These are phyloP conservation scores for Cerastis rubricosa DNA, from an alignment of 2,888 invertebrate species.

Conservation along the genomic window DNA sequence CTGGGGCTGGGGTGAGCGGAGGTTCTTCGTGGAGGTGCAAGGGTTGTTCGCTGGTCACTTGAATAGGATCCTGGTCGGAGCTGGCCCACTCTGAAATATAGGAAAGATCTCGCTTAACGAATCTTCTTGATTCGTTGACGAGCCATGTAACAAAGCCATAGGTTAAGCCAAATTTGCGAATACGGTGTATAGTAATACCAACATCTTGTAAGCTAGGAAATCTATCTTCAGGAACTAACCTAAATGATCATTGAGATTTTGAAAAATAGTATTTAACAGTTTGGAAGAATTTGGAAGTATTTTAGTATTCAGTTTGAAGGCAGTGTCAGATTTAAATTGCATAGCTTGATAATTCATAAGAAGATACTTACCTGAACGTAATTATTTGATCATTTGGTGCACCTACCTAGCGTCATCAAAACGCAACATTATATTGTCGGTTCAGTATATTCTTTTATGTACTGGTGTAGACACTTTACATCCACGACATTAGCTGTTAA, in stretches of 20 bases:
- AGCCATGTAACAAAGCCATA: conserved; percentile 68
- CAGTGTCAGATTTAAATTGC: conserved; percentile 10
- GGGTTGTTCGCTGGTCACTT: conserved; percentile 70
- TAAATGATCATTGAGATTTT: not conserved
- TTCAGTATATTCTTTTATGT: not conserved
- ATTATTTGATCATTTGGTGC: conserved; percentile 19
- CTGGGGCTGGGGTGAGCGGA: conserved; percentile 65
- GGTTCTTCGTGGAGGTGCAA: conserved; percentile 67
- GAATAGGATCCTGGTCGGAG: conserved; percentile 68
- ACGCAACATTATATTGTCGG: not conserved
- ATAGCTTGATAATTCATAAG: conserved; percentile 6
- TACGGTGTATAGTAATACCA: not conserved
- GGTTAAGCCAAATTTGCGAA: conserved; percentile 29
- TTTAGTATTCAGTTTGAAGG: not conserved
- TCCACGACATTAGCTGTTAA: not conserved
- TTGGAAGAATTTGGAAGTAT: not conserved
- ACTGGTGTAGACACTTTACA: not conserved
- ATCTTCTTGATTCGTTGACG: conserved; percentile 75
- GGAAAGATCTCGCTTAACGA: conserved; percentile 81
- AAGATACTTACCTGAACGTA: conserved; percentile 43
- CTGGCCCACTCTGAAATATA: conserved; percentile 80
- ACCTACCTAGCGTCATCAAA: conserved; percentile 27
- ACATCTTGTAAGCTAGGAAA: conserved; percentile 3
- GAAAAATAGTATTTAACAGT: not conserved
- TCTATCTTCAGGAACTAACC: not conserved